Evolutionary conservation across 2,888 invertebrate species (phyloP), one percentile per base, ranked within the genome.

Genomic region (Brenthis ino): DNA sequence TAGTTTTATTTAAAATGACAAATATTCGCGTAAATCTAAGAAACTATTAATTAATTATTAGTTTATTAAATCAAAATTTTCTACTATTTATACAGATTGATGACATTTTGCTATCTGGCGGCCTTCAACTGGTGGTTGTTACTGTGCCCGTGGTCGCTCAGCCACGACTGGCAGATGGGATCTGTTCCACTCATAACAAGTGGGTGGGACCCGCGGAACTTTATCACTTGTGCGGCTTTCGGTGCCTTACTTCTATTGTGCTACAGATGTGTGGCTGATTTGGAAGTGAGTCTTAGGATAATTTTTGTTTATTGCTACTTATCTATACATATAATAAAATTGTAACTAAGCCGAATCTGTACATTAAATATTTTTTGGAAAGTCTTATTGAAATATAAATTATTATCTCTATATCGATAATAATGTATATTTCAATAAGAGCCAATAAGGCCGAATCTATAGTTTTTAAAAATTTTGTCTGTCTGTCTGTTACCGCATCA

Each of bases 131-230:
- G 95, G 93, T 96, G 97, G 96, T 88, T 98, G 72, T 91, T 97
- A 14, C 88, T 97, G 67, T 96, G 95, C 75, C 97, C 97, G 0
- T 94, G 95, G 79, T 94, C 95, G 0, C 93, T 97, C 58, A 96
- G 96, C 77, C 97, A 97, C 82, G 98, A 98, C 86, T 98, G 97
- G 97, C 97, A 97, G 89, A 96, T 97, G 96, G 97, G 96, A 8
- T 97, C 97, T 14, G 95, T 98, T 71, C 96, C 97, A 33, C 92
- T 97, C 73, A 94, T 98, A 76, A 95, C 96, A 64, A 88, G 86
- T 55, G 85, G 82, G 6, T 87, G 88, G 97, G 97, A 97, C 83
- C 91, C 93, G 2, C 92, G 97, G 77, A 97, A 97, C 85, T 82
- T 96, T 65, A 94, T 96, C 69, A 96, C 97, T 0, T 94, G 95